These are phyloP conservation scores for Muraenolepis orangiensis DNA, from an alignment of 2,797 vertebrate genomes.

Conservation along the genomic window DNA sequence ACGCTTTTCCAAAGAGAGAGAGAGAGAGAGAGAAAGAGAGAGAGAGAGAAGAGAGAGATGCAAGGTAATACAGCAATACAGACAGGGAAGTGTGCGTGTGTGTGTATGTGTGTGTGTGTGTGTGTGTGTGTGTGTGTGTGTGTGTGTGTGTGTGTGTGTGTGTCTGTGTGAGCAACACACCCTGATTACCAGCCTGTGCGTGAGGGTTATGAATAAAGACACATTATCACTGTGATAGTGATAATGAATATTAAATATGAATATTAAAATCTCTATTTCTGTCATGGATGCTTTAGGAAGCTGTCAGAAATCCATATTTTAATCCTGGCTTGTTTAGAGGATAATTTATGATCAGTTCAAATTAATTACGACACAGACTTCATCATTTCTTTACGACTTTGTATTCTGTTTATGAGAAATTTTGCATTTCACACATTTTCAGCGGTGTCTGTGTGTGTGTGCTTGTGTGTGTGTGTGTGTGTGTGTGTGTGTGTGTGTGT, in stretches of 20 bases:
- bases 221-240: constrained; percentile 2
- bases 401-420: background rate
- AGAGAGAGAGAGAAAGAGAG: background rate
- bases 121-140: constrained; percentile 1
- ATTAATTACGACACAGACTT: background rate
- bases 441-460: background rate
- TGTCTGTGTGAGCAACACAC: background rate
- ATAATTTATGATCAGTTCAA: background rate
- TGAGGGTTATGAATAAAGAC: constrained; percentile 9
- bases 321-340: background rate
- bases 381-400: too few species aligned
- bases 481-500: background rate
- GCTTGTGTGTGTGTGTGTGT: background rate
- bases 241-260: background rate
- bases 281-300: background rate
- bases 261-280: background rate
- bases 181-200: background rate
- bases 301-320: background rate
- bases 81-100: background rate
- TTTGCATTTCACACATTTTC: background rate
- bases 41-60: background rate
- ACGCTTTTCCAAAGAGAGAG: background rate
- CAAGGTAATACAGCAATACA: too few species aligned
- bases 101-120: background rate
- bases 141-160: background rate